Conservation (phyloP, 1,140 invertebrate species). For the Drosophila ercepeae region DNA sequence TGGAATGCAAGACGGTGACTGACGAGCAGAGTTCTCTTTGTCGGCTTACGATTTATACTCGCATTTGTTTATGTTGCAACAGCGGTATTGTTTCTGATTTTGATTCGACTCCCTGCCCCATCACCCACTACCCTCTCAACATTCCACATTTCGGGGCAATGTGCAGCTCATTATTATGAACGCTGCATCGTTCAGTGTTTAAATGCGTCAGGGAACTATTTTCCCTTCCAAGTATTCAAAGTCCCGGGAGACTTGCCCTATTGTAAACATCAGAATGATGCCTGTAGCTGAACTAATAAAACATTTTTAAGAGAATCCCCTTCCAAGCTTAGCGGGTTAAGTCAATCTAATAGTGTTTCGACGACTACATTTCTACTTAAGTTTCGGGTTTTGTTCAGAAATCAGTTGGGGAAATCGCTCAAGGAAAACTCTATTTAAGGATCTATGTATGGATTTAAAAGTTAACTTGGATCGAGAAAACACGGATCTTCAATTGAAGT, state of each 20-base stretch:
- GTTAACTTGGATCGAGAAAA: slow-evolving; percentile 43
- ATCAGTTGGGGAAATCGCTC: too few species aligned
- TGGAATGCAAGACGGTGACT: slow-evolving; percentile 67
- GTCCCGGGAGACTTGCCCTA: background rate
- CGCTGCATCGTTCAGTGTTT: slow-evolving; percentile 42
- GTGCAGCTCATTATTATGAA: slow-evolving; percentile 70
- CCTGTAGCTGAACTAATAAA: background rate
- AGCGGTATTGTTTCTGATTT: slow-evolving; percentile 44
- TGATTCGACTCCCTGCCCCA: background rate
- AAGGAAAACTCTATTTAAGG: slow-evolving; percentile 41
- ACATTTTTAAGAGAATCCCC: background rate
- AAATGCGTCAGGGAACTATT: slow-evolving; percentile 28
- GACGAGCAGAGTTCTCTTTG: slow-evolving; percentile 55
- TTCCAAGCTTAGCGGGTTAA: background rate
- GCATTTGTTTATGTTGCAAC: slow-evolving; percentile 71
- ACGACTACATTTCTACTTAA: slow-evolving; percentile 1
- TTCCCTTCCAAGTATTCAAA: background rate
- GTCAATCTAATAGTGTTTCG: background rate
- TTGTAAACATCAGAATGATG: background rate
- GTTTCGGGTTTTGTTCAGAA: too few species aligned
- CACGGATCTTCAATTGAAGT: slow-evolving; percentile 38
- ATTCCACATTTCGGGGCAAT: slow-evolving; percentile 29
- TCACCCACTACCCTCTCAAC: background rate
- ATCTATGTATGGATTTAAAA: slow-evolving; percentile 14
- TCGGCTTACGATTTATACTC: slow-evolving; percentile 58